These are phyloP conservation scores for Sabatieria punctata DNA, from an alignment of 2,888 invertebrate genomes.

Conservation along the genomic window DNA sequence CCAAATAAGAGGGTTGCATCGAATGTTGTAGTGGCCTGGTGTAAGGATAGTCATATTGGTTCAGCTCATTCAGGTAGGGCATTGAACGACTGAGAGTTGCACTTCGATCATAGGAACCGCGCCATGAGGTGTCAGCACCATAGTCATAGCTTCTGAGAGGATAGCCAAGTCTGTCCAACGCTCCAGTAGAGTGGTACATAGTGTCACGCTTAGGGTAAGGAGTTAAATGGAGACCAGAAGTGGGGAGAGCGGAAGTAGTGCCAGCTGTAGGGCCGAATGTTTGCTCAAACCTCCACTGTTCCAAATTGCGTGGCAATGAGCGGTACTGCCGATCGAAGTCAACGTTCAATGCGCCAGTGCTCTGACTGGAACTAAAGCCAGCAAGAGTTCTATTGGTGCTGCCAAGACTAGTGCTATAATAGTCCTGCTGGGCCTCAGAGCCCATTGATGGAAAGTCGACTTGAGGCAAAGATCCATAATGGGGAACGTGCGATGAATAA, in stretches of 20 bases:
- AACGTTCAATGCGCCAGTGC: background rate
- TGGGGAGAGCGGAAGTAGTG: background rate
- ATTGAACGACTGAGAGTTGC: background rate
- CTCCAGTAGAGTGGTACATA: background rate
- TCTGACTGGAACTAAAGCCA: background rate
- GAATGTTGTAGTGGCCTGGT: too few relatives aligned
- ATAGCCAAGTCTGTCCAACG: background rate
- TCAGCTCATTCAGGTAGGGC: too few relatives aligned
- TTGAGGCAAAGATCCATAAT: conserved; percentile 25
- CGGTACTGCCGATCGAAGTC: conserved; percentile 15
- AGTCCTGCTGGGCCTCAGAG: conserved; percentile 6
- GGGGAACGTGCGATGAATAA: conserved; percentile 20
- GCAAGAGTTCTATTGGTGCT: conserved; percentile 11
- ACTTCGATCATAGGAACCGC: background rate
- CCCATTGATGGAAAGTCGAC: conserved; percentile 17
- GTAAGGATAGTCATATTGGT: background rate
- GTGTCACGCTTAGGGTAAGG: background rate
- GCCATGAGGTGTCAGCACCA: background rate
- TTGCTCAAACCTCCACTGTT: conserved; percentile 13
- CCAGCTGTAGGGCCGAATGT: too few relatives aligned
- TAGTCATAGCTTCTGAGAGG: background rate
- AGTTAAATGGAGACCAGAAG: background rate
- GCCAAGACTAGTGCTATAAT: conserved; percentile 1
- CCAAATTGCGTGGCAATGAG: conserved; percentile 25
- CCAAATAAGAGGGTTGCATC: background rate